phyloP scores from a whole-genome alignment of 2,113 vertebrate species.

The Columba livia region DNA sequence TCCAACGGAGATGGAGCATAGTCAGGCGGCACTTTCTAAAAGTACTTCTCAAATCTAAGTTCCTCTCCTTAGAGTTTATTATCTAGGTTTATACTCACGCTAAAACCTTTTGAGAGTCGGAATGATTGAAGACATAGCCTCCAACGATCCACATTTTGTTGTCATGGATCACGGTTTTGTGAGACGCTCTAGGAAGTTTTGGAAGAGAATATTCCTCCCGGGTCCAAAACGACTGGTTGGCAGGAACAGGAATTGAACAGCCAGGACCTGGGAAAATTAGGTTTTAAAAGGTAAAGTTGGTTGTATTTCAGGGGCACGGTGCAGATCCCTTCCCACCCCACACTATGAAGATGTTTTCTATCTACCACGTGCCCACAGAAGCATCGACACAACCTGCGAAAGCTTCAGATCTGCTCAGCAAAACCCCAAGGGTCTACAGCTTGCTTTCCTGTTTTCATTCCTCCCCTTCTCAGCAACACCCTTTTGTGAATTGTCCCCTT shows the following conservation, averaged over 20 bases:
- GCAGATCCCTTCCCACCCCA: background rate
- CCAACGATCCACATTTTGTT: slow-evolving; percentile 95
- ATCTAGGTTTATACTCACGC: slow-evolving; percentile 83
- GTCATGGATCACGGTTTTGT: slow-evolving; percentile 88
- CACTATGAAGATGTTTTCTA: no score
- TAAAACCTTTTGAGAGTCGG: slow-evolving; percentile 91
- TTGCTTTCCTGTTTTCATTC: background rate
- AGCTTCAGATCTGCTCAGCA: background rate
- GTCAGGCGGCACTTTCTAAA: background rate
- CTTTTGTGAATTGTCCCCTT: background rate
- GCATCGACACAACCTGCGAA: background rate
- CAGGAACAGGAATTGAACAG: slow-evolving; percentile 88
- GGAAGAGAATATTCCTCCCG: slow-evolving; percentile 79
- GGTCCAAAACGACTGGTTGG: slow-evolving; percentile 91
- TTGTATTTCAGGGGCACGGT: background rate
- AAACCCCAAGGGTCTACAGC: accelerated
- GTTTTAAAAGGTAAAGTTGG: background rate
- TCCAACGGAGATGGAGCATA: background rate
- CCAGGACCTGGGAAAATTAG: slow-evolving; percentile 81
- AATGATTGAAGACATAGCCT: slow-evolving; percentile 95
- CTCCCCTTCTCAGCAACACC: background rate
- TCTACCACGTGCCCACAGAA: background rate
- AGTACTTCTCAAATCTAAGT: background rate
- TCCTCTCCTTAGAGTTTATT: background rate
- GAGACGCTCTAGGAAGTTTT: slow-evolving; percentile 89